These are phyloP conservation scores for Nemoura dubitans DNA, from an alignment of 2,888 invertebrate species.

Conservation along the genomic window DNA sequence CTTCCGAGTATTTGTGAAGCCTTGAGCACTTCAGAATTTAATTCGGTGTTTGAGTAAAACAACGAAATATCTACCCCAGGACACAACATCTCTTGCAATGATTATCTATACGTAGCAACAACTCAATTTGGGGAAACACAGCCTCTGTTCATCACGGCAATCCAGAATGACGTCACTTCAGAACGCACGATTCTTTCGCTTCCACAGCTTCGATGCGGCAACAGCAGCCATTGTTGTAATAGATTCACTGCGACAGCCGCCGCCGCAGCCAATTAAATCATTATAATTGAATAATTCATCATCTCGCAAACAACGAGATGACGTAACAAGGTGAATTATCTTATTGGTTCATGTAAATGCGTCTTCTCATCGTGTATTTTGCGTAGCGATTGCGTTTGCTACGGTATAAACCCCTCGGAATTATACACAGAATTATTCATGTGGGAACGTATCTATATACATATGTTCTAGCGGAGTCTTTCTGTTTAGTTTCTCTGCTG, in stretches of 20 bases:
- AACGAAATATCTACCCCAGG: too few species aligned
- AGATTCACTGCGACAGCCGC: background rate
- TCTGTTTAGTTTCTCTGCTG: too few species aligned
- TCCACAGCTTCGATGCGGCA: background rate
- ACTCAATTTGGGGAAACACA: too few species aligned
- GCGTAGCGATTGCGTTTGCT: background rate
- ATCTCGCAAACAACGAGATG: background rate
- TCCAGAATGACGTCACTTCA: too few species aligned
- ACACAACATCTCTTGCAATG: too few species aligned
- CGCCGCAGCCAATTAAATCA: background rate
- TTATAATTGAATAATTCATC: constrained; percentile 31
- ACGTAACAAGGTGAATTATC: constrained; percentile 21
- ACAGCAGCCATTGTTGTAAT: background rate
- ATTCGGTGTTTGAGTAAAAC: too few species aligned
- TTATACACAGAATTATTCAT: background rate
- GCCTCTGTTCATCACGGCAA: too few species aligned
- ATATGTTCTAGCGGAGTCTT: too few species aligned
- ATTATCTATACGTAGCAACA: too few species aligned
- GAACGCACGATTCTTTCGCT: background rate
- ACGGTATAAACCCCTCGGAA: background rate
- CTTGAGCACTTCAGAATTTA: too few species aligned
- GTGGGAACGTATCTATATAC: too few species aligned
- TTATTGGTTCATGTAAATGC: constrained; percentile 15
- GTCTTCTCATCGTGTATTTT: background rate
- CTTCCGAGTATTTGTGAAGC: too few species aligned